These are phyloP conservation scores for Phrynocephalus forsythii DNA, from an alignment of 2,797 vertebrate genomes.

Conservation along the genomic window DNA sequence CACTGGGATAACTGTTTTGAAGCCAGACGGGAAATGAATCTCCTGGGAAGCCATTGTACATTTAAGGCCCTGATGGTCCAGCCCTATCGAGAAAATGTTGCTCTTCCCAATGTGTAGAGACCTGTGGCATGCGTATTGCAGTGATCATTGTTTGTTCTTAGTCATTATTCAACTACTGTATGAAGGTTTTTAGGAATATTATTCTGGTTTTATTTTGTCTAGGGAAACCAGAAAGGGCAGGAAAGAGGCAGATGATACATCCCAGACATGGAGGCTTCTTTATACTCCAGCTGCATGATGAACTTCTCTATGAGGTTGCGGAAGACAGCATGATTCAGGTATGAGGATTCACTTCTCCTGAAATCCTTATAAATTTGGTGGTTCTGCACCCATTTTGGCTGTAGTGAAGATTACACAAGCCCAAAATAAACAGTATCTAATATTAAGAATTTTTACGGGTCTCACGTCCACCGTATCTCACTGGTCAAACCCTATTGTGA, in stretches of 20 bases:
- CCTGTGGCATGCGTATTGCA: background rate
- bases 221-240: conserved; percentile 70
- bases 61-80: background rate
- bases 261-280: conserved; percentile 87
- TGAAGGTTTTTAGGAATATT: background rate
- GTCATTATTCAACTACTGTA: background rate
- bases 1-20: background rate
- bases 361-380: background rate
- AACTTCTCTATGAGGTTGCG: conserved; percentile 94
- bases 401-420: background rate
- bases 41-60: background rate
- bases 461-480: no score
- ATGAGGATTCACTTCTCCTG: background rate
- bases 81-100: background rate
- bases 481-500: no score
- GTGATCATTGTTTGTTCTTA: background rate
- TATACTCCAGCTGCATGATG: conserved; percentile 95
- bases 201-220: conserved; percentile 1
- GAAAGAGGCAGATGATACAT: conserved; percentile 60
- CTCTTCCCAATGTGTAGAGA: background rate
- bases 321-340: conserved; percentile 93
- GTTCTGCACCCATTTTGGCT: background rate
- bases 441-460: background rate
- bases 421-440: background rate
- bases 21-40: no score